Conservation (phyloP, 2,888 invertebrate genomes). For the Cenopis cana region DNA sequence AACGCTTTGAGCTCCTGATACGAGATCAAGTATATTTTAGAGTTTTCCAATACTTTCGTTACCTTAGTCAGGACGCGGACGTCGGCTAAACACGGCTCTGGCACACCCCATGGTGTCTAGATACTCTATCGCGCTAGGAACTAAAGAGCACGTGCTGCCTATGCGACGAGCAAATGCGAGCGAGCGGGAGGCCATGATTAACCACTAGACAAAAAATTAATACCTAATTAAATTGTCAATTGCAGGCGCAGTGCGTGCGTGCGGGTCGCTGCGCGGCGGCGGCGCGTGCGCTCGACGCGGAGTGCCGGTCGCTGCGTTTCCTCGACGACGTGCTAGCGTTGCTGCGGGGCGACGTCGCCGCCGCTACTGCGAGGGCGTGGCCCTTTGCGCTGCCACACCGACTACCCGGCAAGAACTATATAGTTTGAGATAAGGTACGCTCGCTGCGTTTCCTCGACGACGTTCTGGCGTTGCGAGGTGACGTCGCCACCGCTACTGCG, state of each 20-base stretch:
- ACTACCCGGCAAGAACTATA: slow-evolving; percentile 70
- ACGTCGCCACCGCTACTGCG: slow-evolving; percentile 71
- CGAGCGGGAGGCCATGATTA: too few species aligned
- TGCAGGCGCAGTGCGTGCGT: slow-evolving; percentile 69
- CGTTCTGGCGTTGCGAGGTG: slow-evolving; percentile 81
- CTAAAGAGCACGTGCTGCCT: too few species aligned
- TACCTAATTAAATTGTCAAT: too few species aligned
- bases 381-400: slow-evolving; percentile 74
- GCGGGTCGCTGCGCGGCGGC: slow-evolving; percentile 75
- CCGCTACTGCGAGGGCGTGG: slow-evolving; percentile 69
- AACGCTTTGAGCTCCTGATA: too few species aligned
- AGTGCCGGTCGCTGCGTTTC: slow-evolving; percentile 79
- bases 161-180: too few species aligned
- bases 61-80: too few species aligned
- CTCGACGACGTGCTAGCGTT: slow-evolving; percentile 84
- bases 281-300: slow-evolving; percentile 74
- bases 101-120: too few species aligned
- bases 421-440: slow-evolving; percentile 66
- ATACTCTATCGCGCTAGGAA: too few species aligned
- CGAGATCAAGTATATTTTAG: too few species aligned
- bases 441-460: slow-evolving; percentile 84
- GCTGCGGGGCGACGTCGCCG: slow-evolving; percentile 78
- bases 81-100: too few species aligned
- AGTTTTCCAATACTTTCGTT: too few species aligned
- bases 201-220: too few species aligned